Conservation (phyloP, 2,113 vertebrate species). For the Butastur rufipennis region DNA sequence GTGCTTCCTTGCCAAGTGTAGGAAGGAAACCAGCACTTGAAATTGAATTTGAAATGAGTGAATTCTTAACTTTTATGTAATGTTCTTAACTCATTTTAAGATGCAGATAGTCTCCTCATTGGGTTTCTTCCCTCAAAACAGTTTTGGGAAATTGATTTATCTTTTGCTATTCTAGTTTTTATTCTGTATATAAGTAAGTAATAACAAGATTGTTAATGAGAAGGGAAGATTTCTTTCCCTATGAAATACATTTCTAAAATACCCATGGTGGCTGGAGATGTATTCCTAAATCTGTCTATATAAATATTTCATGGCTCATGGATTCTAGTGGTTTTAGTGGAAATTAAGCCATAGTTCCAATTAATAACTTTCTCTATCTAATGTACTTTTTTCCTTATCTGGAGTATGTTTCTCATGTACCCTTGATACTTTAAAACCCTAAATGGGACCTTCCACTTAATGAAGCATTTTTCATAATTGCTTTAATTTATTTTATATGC, state of each 20-base stretch:
- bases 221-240: not conserved
- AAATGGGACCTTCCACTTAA: not conserved
- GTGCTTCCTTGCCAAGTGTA: not conserved
- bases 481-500: not conserved
- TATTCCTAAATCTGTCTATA: not conserved
- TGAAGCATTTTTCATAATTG: not conserved
- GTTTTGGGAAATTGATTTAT: not conserved
- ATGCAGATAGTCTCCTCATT: not conserved
- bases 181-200: not conserved
- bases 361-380: not conserved
- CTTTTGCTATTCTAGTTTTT: not conserved
- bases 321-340: not conserved
- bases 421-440: not conserved
- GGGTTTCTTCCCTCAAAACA: not conserved
- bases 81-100: not conserved
- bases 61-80: not conserved
- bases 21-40: not conserved
- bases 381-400: not conserved
- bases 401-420: not conserved
- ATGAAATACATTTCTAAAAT: not conserved
- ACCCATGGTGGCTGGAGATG: not conserved
- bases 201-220: not conserved
- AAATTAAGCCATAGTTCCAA: not conserved
- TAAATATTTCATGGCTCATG: not conserved
- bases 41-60: not conserved